Base-by-base conservation (phyloP, 2,113 vertebrate genomes). In the Columba janthina region DNA sequence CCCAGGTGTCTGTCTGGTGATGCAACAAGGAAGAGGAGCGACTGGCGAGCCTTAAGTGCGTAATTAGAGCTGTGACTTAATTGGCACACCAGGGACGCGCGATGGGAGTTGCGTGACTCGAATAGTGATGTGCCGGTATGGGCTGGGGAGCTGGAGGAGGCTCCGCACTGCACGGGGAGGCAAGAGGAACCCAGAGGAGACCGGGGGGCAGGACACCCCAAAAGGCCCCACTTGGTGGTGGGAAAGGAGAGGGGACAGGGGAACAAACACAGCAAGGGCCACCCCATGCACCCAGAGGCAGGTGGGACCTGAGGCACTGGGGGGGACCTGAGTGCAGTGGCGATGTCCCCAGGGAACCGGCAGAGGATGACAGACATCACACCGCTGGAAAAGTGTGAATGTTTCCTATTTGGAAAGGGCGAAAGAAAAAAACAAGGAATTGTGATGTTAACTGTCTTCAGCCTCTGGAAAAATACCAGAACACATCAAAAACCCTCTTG, bases 41-140 rank as follows among this genome's bases (percentile, higher is more conserved):
- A 32, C 62, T 48, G 86, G 32, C 4, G n/a, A 85, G 85, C 71
- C 72, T 2, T 46, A 40, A 76, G 80, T 29, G 91, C 21, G 34
- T 88, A 90, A 94, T 96, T 96, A 94, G 72, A 65, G 89, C 93
- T 25, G 67, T 3, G 83, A 12, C 40, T 95, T 94, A 95, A 83
- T 89, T 88, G 93, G 91, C 87, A 85, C 76, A 31, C 6, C 2
- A 3, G 44, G 79, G 46, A 77, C 10, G 15, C 8, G 7, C 12
- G 16, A 57, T 56, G 72, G 76, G 25, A 1, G 0, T 2, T 0
- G 44, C 6, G 48, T 89, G 95, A 87, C 81, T 67, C 0, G 85
- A 87, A 93, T 88, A 48, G 58, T 0, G 85, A 93, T 61, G 79
- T 25, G 82, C 44, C 0, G 9, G n/a, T 2, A 50, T 0, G 10